Percentiles rank a stretch among this genome's conserved stretches.
Conservation (phyloP, 2,888 invertebrate genomes). For the Drosophila vallismaia region DNA sequence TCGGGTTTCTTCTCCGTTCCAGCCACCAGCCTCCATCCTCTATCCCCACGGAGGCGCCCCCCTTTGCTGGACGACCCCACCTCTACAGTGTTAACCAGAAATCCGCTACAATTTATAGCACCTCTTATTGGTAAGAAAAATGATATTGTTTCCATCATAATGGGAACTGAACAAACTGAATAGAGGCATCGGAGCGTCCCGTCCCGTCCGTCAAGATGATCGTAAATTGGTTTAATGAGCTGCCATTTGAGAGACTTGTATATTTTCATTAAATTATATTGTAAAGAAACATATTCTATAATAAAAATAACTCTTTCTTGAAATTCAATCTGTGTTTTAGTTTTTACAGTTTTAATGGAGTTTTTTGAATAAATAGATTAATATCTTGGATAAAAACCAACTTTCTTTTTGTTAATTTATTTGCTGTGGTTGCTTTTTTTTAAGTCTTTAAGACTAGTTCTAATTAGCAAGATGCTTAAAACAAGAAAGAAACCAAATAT, state of each 20-base stretch:
- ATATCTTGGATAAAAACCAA: too few relatives aligned
- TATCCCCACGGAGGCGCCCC: slow-evolving; percentile 4
- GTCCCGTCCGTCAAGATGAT: background rate
- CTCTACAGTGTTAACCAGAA: slow-evolving; percentile 11
- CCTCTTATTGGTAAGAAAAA: slow-evolving; percentile 27
- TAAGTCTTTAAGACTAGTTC: too few relatives aligned
- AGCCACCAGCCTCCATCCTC: background rate
- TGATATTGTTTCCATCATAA: slow-evolving; percentile 42
- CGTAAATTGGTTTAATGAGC: background rate
- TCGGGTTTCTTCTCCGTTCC: background rate
- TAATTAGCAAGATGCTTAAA: too few relatives aligned
- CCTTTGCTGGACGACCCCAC: background rate
- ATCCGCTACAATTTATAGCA: slow-evolving; percentile 57
- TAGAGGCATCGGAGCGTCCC: background rate
- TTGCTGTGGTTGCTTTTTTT: too few relatives aligned
- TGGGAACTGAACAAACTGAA: background rate
- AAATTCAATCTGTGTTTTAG: too few relatives aligned
- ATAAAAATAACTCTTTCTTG: too few relatives aligned
- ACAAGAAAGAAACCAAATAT: too few relatives aligned
- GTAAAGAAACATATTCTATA: too few relatives aligned
- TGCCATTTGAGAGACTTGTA: background rate
- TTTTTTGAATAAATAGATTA: too few relatives aligned
- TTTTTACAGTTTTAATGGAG: too few relatives aligned
- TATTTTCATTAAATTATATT: background rate
- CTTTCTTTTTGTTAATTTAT: too few relatives aligned